Conservation (phyloP, 2,888 invertebrate species). For the Beris chalybata region DNA sequence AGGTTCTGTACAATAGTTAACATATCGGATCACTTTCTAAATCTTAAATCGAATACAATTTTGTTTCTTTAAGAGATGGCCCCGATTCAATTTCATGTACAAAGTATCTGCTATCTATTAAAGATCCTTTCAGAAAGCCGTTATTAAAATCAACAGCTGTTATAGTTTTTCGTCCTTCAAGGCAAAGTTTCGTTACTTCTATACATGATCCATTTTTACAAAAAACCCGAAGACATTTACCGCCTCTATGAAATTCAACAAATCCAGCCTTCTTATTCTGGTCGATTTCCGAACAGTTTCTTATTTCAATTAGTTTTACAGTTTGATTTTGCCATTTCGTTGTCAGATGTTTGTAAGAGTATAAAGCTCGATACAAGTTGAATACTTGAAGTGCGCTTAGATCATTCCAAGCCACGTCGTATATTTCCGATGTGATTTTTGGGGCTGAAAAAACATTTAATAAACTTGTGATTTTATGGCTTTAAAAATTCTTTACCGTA, state of each 20-base stretch:
- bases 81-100: background rate
- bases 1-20: too few relatives aligned
- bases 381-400: conserved; percentile 68
- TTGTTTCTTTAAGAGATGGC: conserved; percentile 1
- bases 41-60: conserved; percentile 5
- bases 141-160: conserved; percentile 81
- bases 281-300: conserved; percentile 29
- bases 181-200: conserved; percentile 65
- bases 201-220: conserved; percentile 70
- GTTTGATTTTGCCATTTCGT: conserved; percentile 64
- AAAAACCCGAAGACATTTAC: conserved; percentile 64
- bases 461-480: conserved; percentile 28
- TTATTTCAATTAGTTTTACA: conserved; percentile 67
- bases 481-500: conserved; percentile 63
- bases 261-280: conserved; percentile 58
- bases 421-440: conserved; percentile 66
- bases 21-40: background rate
- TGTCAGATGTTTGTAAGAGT: conserved; percentile 64
- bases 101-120: conserved; percentile 53
- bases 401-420: conserved; percentile 66
- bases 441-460: conserved; percentile 64
- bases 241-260: conserved; percentile 62
- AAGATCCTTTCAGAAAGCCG: conserved; percentile 73
- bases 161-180: conserved; percentile 73
- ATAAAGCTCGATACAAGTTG: conserved; percentile 71